These are phyloP conservation scores for Cynodonichthys magdalenae DNA, from an alignment of 2,797 vertebrate species.

Conservation along the genomic window DNA sequence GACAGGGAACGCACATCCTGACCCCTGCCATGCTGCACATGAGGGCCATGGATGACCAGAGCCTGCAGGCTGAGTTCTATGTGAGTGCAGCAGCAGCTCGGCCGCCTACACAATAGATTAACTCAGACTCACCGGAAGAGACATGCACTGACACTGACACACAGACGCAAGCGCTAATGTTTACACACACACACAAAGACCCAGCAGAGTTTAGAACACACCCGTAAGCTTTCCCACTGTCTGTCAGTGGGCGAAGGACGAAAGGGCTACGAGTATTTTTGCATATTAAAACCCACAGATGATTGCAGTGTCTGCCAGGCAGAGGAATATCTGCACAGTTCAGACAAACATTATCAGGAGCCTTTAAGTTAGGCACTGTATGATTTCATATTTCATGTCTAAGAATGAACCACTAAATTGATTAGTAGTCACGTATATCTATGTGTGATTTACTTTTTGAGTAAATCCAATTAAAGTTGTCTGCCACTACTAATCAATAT, in stretches of 20 bases:
- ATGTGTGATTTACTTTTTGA: too few relatives aligned
- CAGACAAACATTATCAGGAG: constrained; percentile 20
- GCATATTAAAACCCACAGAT: constrained; percentile 60
- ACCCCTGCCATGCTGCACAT: constrained; percentile 89
- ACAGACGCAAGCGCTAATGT: constrained; percentile 36
- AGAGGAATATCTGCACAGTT: constrained; percentile 33
- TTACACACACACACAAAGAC: constrained; percentile 36
- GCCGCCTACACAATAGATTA: constrained; percentile 57
- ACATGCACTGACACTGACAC: constrained; percentile 34
- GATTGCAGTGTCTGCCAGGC: constrained; percentile 56
- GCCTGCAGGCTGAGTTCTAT: constrained; percentile 95
- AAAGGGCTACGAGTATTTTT: constrained; percentile 57
- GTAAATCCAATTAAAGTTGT: too few relatives aligned
- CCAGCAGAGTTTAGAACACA: constrained; percentile 45
- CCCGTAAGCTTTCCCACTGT: constrained; percentile 62
- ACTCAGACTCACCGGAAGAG: constrained; percentile 48
- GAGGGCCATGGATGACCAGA: constrained; percentile 92
- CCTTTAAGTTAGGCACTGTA: constrained; percentile 12
- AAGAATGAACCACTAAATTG: too few relatives aligned
- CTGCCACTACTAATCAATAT: too few relatives aligned
- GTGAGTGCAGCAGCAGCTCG: constrained; percentile 78
- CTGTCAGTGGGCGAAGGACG: constrained; percentile 63
- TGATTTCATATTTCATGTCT: constrained; percentile 9
- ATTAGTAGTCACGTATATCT: too few relatives aligned
- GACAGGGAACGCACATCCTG: constrained; percentile 87